Evolutionary conservation across 2,797 vertebrate species (phyloP), one percentile per base, ranked within the genome.

Genomic region (Paratrypauchen microcephalus): DNA sequence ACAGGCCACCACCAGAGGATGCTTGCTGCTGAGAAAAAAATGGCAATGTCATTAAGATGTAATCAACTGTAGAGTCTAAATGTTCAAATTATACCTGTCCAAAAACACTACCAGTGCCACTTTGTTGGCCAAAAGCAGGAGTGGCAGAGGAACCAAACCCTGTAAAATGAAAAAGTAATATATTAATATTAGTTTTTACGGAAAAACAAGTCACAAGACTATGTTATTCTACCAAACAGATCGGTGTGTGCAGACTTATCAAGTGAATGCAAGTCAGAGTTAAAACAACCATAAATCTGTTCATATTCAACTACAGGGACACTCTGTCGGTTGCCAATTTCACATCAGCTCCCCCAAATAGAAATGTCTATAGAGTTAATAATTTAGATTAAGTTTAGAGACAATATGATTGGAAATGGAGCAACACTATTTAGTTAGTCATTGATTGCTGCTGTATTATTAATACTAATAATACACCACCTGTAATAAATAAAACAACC

Each of bases 81-180:
- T 94, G 97, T 84, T 96, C 96, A 73, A 98, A 98, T 72, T 8
- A 48, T 94, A 95, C 98, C 97, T 97, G 97, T 84, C 96, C 96
- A 73, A 99, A 99, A 68, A 97, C 88, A 21, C 83, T 88, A 16
- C 94, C 86, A 2, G 88, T 81, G 68, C 84, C 92, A 41, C 94
- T 30, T 23, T 94, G 94, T 69, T 97, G 97, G 61, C 96, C 96
- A 72, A 99, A 99, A 73, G 95, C 92, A 8, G 96, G 90, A 3
- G 92, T 81, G 3, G 93, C 83, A 45, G 91, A 83, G 32, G 93
- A 93, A 45, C 95, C 95, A 77, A 99, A 99, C 19, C 82, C 96
- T 96, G 73, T 63, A 36, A 71, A 67, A 26, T 77, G 77, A 23
- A 5, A 48, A 13, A 18, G 6, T n/a, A 65, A 66, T 60, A 8